Evolutionary conservation across 2,113 vertebrate genomes (phyloP), one percentile per base, ranked within the genome.

Genomic region (Colossoma macropomum): DNA sequence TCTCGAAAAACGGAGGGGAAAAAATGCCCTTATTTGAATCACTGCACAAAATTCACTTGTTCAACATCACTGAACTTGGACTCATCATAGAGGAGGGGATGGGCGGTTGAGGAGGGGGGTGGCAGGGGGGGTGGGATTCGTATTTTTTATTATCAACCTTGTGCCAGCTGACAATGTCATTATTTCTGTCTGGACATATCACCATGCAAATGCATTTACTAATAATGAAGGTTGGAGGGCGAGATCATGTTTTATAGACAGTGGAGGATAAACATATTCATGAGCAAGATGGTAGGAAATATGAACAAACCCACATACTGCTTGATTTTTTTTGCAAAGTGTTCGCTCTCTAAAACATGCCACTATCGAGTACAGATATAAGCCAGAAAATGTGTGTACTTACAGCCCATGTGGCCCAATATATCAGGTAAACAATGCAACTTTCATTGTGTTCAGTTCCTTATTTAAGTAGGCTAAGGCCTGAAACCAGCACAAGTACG

Each of bases 21-120:
- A 92, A 92, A 88, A 92, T 91, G 92, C 91, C 92, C 92, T 93
- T 92, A 92, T 93, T 91, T 93, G 89, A 93, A 92, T 93, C 92
- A 88, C 87, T 90, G 91, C 87, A 89, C 91, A 78, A 84, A 92
- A 91, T 93, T 91, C 87, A 91, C 92, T 93, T 92, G 91, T 94
- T 93, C 91, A 82, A 93, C 92, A 93, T 86, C 90, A 89, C 89
- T 92, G 91, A 92, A 90, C 92, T 89, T 91, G 91, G 91, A 89
- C 89, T 92, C 91, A 90, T 92, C 72, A 70, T 9, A 17, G 80
- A 50, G 30, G 90, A 90, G 93, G 60, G 76, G 77, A 85, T 11
- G 28, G 63, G 76, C 62, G 45, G 91, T 87, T 90, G 87, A 91
- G 0, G 4, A 21, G 54, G 2, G 12, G 50, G 16, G 50, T 8